These are phyloP conservation scores for Ophthalmotilapia sp. DNA, from an alignment of 2,113 vertebrate species.

Conservation along the genomic window DNA sequence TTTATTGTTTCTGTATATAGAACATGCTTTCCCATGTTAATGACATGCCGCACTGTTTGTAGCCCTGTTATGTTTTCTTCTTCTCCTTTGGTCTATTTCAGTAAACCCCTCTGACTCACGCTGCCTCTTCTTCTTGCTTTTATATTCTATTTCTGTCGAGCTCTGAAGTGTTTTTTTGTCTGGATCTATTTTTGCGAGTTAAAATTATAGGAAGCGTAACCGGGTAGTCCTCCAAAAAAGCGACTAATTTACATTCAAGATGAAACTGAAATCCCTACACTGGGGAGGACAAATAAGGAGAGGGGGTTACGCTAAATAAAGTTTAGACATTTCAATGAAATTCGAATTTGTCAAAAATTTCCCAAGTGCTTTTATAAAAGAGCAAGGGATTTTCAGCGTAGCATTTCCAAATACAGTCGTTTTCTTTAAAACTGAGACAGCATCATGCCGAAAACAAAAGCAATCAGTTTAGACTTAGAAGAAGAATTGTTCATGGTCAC, in stretches of 20 bases:
- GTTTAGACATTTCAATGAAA: background rate
- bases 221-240: background rate
- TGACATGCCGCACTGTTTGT: slow-evolving; percentile 19
- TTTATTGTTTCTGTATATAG: background rate
- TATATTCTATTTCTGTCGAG: background rate
- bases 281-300: background rate
- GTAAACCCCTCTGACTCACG: background rate
- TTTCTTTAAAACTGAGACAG: background rate
- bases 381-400: background rate
- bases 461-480: background rate
- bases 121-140: background rate
- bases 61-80: background rate
- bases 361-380: background rate
- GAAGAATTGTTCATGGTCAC: background rate
- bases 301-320: background rate
- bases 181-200: slow-evolving; percentile 4
- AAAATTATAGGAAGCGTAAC: background rate
- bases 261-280: background rate
- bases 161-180: slow-evolving; percentile 9
- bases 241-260: background rate
- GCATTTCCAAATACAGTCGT: background rate
- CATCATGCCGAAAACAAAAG: background rate
- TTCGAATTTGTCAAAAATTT: background rate
- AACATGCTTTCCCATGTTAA: slow-evolving; percentile 14
- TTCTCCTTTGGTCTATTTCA: slow-evolving; percentile 22